phyloP scores from a whole-genome alignment of 2,888 invertebrate genomes.

The Gastracanthus pulcherrimus region DNA sequence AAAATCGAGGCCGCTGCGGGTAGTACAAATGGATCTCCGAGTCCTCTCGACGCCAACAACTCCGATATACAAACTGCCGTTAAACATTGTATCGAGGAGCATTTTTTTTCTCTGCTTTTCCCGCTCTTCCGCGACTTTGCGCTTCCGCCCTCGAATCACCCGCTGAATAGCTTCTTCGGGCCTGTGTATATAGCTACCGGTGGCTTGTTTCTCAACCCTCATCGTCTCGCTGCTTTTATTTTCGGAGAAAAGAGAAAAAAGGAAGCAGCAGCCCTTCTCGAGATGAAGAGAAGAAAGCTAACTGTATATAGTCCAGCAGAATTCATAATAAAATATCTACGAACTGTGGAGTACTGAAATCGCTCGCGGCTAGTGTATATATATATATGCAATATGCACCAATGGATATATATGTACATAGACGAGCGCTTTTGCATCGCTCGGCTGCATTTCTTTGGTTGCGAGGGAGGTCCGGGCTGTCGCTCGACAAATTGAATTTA shows the following conservation, averaged over 20 bases:
- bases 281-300: background rate
- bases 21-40: background rate
- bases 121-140: background rate
- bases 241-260: background rate
- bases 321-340: slow-evolving; percentile 38
- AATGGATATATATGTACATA: too few species aligned
- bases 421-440: too few species aligned
- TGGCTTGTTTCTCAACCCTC: background rate
- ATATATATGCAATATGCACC: background rate
- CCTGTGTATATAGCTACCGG: background rate
- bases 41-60: background rate
- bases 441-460: slow-evolving; percentile 7
- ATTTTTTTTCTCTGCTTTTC: background rate
- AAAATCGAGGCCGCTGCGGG: background rate
- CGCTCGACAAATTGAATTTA: slow-evolving; percentile 66
- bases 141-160: background rate
- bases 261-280: background rate
- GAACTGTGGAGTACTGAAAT: slow-evolving; percentile 14
- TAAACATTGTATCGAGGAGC: background rate
- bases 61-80: slow-evolving; percentile 18
- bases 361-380: background rate
- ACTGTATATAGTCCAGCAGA: background rate
- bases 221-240: background rate
- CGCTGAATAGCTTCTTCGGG: background rate
- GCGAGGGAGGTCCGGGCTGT: background rate